A percentile compares a stretch with the other conserved stretches of the same genome.
Conservation (phyloP, 2,888 invertebrate species). For the Drosophila suboccidentalis region DNA sequence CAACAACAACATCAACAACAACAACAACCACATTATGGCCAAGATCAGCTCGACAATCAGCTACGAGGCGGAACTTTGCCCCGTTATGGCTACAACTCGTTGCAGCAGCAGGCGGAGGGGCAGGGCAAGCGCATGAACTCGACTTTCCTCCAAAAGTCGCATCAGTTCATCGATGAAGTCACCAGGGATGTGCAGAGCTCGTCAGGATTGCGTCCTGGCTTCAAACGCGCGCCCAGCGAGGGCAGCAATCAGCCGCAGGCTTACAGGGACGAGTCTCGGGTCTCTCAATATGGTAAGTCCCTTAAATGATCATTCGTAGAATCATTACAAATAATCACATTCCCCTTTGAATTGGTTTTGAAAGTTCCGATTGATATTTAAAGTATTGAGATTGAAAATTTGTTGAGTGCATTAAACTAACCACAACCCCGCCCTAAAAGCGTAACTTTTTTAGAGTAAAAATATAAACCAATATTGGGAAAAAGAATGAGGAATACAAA, state of each 20-base stretch:
- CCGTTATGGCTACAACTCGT: constrained; percentile 86
- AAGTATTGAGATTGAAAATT: constrained; percentile 55
- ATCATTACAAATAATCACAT: constrained; percentile 24
- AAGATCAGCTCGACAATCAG: constrained; percentile 71
- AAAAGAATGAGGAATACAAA: not conserved
- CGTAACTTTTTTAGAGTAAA: not conserved
- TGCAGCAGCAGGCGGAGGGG: constrained; percentile 85
- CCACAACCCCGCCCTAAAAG: constrained; percentile 26
- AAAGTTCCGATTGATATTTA: constrained; percentile 58
- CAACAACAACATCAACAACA: constrained; percentile 23
- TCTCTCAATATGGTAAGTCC: constrained; percentile 90
- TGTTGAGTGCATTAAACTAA: constrained; percentile 57
- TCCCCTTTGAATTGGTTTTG: constrained; percentile 65
- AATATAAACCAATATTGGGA: not conserved
- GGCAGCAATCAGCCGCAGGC: constrained; percentile 88
- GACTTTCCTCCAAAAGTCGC: constrained; percentile 89
- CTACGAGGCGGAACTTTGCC: constrained; percentile 88
- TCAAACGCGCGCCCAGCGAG: constrained; percentile 84
- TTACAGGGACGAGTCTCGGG: constrained; percentile 90
- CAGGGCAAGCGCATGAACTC: constrained; percentile 89
- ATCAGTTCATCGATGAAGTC: constrained; percentile 89
- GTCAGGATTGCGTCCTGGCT: constrained; percentile 83
- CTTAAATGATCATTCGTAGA: constrained; percentile 24
- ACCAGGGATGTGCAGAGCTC: constrained; percentile 87
- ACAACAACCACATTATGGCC: constrained; percentile 26